Evolutionary conservation across 2,888 invertebrate species (phyloP).

Genomic region (Megamerina dolium): DNA sequence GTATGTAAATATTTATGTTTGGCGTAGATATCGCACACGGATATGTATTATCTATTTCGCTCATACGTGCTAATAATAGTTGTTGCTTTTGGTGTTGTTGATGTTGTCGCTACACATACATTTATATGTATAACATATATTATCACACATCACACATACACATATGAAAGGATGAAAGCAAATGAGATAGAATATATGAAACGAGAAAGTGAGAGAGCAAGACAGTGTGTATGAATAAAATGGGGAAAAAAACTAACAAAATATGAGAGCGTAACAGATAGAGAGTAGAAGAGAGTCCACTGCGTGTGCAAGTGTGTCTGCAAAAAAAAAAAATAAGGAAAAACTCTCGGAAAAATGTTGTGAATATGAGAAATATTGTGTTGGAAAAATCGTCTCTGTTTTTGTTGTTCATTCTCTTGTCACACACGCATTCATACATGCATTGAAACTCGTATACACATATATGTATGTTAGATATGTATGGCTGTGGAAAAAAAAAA

Average conservation of each 20-base stretch:
- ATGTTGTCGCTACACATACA: slow-evolving; percentile 11
- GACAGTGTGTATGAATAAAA: slow-evolving; percentile 27
- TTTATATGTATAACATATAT: slow-evolving; percentile 1
- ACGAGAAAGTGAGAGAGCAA: slow-evolving; percentile 6
- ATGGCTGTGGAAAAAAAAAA: slow-evolving; percentile 34
- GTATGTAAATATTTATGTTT: too few species aligned
- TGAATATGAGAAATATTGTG: too few species aligned
- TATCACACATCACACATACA: slow-evolving; percentile 34
- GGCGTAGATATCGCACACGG: too few species aligned
- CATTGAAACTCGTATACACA: too few species aligned
- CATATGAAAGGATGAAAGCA: slow-evolving; percentile 8
- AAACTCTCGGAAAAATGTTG: too few species aligned
- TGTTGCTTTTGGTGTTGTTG: background rate
- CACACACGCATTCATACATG: background rate
- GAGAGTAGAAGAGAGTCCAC: too few species aligned
- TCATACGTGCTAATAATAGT: slow-evolving; percentile 27
- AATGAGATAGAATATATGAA: slow-evolving; percentile 2
- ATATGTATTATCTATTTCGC: slow-evolving; percentile 41
- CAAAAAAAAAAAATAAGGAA: too few species aligned
- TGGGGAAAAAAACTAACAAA: slow-evolving; percentile 19
- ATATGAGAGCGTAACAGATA: too few species aligned
- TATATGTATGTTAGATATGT: too few species aligned
- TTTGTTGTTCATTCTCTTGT: background rate
- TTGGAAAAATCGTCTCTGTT: too few species aligned
- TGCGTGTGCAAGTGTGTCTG: too few species aligned